phyloP scores from a whole-genome alignment of 2,113 vertebrate genomes.

The Tachuris rubrigastra region DNA sequence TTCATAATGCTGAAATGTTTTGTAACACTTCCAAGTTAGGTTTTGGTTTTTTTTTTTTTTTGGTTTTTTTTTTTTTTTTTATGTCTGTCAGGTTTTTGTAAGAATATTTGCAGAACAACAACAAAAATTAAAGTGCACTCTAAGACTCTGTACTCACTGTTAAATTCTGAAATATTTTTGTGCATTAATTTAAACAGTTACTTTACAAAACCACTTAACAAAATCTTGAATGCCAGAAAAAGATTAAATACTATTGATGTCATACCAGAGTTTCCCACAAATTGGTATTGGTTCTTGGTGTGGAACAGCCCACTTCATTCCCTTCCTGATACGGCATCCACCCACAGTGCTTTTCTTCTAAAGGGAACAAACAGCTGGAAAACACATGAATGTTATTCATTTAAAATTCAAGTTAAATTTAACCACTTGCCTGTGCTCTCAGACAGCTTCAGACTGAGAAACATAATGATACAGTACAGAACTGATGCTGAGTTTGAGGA shows the following conservation, averaged over 20 bases:
- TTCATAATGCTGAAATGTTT: background rate
- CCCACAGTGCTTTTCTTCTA: background rate
- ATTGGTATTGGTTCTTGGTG: background rate
- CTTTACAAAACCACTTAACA: constrained; percentile 8
- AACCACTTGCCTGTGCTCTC: background rate
- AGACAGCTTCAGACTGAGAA: background rate
- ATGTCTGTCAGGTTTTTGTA: background rate
- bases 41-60: background rate
- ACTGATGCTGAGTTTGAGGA: background rate
- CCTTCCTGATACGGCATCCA: background rate
- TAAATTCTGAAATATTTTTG: constrained; percentile 46
- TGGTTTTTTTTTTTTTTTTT: background rate
- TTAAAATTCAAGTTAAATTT: constrained; percentile 26
- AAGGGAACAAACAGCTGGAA: constrained; percentile 39
- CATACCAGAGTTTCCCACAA: background rate
- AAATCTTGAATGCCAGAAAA: background rate
- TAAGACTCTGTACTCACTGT: background rate
- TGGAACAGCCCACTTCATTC: background rate
- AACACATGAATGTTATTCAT: background rate
- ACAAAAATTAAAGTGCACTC: background rate
- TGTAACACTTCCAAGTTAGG: background rate
- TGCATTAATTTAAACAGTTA: background rate
- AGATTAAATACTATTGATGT: background rate
- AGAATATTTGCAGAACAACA: constrained; percentile 31
- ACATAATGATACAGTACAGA: background rate